Evolutionary conservation across 2,113 vertebrate species (phyloP), one percentile per base, ranked within the genome.

Genomic region (Mystacornis crossleyi): DNA sequence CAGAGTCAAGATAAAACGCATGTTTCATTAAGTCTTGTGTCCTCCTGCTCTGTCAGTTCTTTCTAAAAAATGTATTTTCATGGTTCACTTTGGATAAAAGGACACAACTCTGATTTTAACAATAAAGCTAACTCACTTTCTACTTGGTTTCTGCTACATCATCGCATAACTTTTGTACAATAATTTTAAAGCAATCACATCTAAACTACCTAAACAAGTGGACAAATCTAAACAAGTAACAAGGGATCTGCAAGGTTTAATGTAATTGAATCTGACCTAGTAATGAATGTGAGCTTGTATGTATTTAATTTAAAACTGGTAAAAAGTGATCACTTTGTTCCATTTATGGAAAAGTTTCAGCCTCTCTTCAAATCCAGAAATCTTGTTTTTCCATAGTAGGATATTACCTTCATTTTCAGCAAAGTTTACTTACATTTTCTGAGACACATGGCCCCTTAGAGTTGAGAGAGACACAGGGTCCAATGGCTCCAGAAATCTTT

Each of bases 391-490:
- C 31, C 31, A 40, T 6, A 50, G 26, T 5, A 64, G 26, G 24
- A 13, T 26, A 74, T 54, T 51, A 53, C 28, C 34, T 64, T 55
- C 7, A 54, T 77, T 80, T 82, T 83, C 31, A 91, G 79, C 2
- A 9, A 92, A 91, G 4, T 29, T 86, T 62, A 98, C 99, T 95
- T 97, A 99, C 99, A 45, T 99, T 99, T 98, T 99, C 99, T 93
- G 99, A 99, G 45, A 99, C 99, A 85, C 99, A 99, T 6, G 99
- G 99, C 94, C 99, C 99, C 98, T 99, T 99, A 60, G 99, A 98
- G 70, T 98, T 99, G 33, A 99, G 98, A 29, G 99, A 99, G 9
- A 99, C 98, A 93, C 99, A 99, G 15, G 99, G 99, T 69, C 99
- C 99, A 89, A 99, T 99, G 0, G 99, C 99, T 96, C 99, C 99